Base-by-base conservation (phyloP, 1,140 invertebrate genomes). In the Zaprionus capensis region DNA sequence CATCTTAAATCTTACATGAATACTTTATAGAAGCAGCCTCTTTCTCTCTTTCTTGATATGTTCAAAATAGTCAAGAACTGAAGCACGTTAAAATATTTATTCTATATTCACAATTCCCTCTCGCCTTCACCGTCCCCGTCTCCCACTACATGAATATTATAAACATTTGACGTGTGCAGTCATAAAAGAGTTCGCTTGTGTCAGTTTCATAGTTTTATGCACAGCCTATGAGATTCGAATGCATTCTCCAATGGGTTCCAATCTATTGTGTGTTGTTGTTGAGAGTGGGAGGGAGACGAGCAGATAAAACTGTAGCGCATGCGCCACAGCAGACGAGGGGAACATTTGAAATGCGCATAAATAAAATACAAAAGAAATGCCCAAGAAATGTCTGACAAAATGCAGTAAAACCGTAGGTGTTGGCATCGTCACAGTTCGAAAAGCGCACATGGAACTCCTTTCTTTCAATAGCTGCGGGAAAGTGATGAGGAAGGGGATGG, bases 321-420 rank as follows among this genome's bases (percentile, higher is more conserved):
- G 82, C 82, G 82, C 82, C 82, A 80, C 70, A 73, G 57, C 38
- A 46, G 7, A 66, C 26, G 44, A 61, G 41, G 51, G 57, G 53
- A 55, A 28, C 58, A 34, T 82, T 85, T 67, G 46, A 82, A 76
- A 86, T 86, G 79, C 66, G 65, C 82, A 85, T 85, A 82, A 80
- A 82, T 85, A 86, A 79, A 65, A 38, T 34, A 46, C 34, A 61
- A 85, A 76, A 64, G 68, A 64, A 80, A 81, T 78, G 53, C 56
- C 26, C 22, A 55, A 44, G 58, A 63, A 38, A 61, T 38, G 44
- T 20, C 17, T 34, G 56, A 61, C 28, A 59, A 55, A 58, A 65
- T 68, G 76, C 57, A 67, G 67, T 73, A 70, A 76, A 85, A 85
- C 79, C 68, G 82, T 85, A 86, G 82, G 82, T 85, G 82, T 85